Conservation (phyloP, 2,797 vertebrate species). For the Lacerta viridis region DNA sequence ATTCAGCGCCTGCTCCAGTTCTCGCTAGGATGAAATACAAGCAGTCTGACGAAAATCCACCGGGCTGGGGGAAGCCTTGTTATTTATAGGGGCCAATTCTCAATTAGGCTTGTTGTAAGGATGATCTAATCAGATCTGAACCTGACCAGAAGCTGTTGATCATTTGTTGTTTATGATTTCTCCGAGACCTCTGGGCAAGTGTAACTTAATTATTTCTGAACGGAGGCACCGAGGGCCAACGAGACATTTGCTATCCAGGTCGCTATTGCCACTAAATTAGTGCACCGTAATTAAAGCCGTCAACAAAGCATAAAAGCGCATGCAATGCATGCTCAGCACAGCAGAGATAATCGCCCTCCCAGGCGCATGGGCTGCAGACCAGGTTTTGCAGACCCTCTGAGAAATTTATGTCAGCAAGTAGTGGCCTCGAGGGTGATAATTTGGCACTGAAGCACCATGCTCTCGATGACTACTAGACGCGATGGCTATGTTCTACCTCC, state of each 20-base stretch:
- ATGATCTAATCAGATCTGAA: slow-evolving; percentile 40
- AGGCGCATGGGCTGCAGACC: not conserved
- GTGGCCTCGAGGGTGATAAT: not conserved
- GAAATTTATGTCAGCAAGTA: slow-evolving; percentile 2
- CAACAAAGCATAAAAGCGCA: slow-evolving; percentile 38
- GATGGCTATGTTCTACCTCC: no score
- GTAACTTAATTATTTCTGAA: slow-evolving; percentile 28
- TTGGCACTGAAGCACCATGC: not conserved
- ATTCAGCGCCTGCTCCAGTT: slow-evolving; percentile 22
- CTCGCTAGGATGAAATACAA: slow-evolving; percentile 39
- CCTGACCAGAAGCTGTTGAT: slow-evolving; percentile 39
- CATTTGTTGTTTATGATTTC: slow-evolving; percentile 56
- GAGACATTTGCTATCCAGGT: not conserved
- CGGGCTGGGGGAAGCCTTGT: not conserved
- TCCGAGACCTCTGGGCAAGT: not conserved
- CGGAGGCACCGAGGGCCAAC: not conserved
- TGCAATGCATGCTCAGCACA: slow-evolving; percentile 19
- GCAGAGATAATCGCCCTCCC: not conserved
- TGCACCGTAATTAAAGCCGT: slow-evolving; percentile 7
- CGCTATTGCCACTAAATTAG: slow-evolving; percentile 42
- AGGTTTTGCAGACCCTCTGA: not conserved
- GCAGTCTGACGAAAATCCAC: not conserved
- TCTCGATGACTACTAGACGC: no score
- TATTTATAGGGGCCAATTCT: slow-evolving; percentile 36
- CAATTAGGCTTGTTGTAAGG: slow-evolving; percentile 41